phyloP scores from a whole-genome alignment of 2,797 vertebrate genomes.

The Acipenser ruthenus region DNA sequence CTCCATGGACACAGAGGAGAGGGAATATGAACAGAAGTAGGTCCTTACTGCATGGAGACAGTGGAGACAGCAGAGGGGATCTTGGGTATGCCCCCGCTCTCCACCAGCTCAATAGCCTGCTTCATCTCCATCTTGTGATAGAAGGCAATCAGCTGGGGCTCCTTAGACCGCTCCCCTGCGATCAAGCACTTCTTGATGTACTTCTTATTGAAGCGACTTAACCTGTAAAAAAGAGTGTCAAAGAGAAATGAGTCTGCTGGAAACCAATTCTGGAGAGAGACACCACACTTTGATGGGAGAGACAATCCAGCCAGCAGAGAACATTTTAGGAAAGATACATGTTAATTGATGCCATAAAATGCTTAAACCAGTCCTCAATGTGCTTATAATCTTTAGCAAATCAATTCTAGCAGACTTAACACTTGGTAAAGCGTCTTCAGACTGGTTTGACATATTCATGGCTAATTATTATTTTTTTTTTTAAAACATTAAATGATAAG shows the following conservation, averaged over 20 bases:
- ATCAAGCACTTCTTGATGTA: slow-evolving; percentile 97
- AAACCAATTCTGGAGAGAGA: neutral
- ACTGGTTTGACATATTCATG: too few relatives aligned
- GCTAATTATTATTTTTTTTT: too few relatives aligned
- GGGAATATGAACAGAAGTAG: neutral
- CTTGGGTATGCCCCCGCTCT: slow-evolving; percentile 83
- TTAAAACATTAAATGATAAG: too few relatives aligned
- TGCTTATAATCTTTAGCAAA: too few relatives aligned
- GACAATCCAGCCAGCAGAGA: neutral
- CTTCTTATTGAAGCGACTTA: slow-evolving; percentile 96
- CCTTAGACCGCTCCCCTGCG: slow-evolving; percentile 82
- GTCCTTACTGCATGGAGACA: slow-evolving; percentile 92
- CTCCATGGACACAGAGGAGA: too few relatives aligned
- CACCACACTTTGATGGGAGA: neutral
- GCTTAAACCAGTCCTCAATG: too few relatives aligned
- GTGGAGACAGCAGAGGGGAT: slow-evolving; percentile 77
- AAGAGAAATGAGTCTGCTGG: neutral
- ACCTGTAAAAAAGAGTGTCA: slow-evolving; percentile 46
- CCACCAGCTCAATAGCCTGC: slow-evolving; percentile 93
- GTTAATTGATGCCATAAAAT: neutral
- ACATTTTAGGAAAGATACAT: too few relatives aligned
- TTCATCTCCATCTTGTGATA: slow-evolving; percentile 99
- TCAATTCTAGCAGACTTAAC: too few relatives aligned
- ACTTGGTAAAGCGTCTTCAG: too few relatives aligned
- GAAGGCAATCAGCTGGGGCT: slow-evolving; percentile 96